A percentile compares a stretch with the other conserved stretches of the same genome.
Evolutionary conservation across 1,140 invertebrate species (phyloP).

Genomic region (Trichonephila clavipes): DNA sequence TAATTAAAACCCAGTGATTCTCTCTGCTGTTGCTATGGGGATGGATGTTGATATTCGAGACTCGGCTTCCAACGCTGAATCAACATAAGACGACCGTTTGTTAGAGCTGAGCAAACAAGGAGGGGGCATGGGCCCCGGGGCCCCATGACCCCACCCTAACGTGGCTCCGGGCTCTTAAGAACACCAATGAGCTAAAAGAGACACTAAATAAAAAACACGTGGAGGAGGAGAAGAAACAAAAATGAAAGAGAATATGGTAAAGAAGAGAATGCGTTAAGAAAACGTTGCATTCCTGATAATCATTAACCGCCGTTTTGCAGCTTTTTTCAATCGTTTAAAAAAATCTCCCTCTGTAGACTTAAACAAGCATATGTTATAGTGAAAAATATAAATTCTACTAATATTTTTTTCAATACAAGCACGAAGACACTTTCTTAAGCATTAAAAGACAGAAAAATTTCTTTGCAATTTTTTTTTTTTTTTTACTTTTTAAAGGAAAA

Average conservation of each 20-base stretch:
- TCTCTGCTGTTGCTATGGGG: slow-evolving; percentile 70
- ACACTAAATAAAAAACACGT: slow-evolving; percentile 65
- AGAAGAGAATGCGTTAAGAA: slow-evolving; percentile 10
- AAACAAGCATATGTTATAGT: neutral
- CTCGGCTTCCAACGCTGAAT: slow-evolving; percentile 73
- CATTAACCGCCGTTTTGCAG: neutral
- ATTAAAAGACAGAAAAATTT: neutral
- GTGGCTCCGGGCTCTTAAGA: slow-evolving; percentile 62
- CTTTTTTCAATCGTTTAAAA: neutral
- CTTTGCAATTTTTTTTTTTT: neutral
- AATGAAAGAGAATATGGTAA: slow-evolving; percentile 46
- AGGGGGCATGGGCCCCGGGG: slow-evolving; percentile 55
- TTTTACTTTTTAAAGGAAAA: neutral
- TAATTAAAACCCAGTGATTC: slow-evolving; percentile 76
- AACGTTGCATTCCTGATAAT: slow-evolving; percentile 8
- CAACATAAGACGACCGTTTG: slow-evolving; percentile 70
- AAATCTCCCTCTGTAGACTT: neutral
- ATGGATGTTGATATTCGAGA: slow-evolving; percentile 72
- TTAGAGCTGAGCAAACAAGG: slow-evolving; percentile 70
- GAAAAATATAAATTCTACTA: neutral
- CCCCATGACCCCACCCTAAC: slow-evolving; percentile 57
- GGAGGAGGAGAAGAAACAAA: neutral
- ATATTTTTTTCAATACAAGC: neutral
- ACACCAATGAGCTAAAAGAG: slow-evolving; percentile 57
- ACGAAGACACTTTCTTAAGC: neutral